A percentile compares a stretch with the other conserved stretches of the same genome.
Conservation (phyloP, 2,888 invertebrate genomes). For the Phymatocera aterrima region DNA sequence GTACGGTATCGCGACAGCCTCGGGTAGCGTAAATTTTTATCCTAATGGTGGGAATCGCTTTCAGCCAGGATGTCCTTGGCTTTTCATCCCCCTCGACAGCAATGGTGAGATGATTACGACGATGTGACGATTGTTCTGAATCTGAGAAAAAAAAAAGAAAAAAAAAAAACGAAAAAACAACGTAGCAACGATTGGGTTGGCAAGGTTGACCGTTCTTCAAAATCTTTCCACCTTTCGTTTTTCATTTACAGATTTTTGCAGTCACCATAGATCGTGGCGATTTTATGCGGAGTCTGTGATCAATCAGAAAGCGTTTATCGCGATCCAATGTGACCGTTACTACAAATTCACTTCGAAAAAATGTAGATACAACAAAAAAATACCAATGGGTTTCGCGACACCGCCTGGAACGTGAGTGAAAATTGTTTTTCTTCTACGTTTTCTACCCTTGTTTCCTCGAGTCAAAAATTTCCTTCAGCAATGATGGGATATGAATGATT, state of each 20-base stretch:
- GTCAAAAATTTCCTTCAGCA: too few species aligned
- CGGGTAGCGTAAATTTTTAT: constrained; percentile 75
- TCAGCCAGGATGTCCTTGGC: constrained; percentile 2
- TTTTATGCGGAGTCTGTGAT: constrained; percentile 75
- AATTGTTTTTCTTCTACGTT: too few species aligned
- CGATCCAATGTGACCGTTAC: constrained; percentile 56
- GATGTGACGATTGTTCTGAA: background rate
- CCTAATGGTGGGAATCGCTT: constrained; percentile 72
- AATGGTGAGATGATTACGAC: background rate
- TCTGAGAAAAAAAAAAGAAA: background rate
- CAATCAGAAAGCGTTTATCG: constrained; percentile 69
- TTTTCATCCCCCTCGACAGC: background rate
- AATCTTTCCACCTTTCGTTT: too few species aligned
- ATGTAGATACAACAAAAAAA: constrained; percentile 47
- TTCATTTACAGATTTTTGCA: constrained; percentile 74
- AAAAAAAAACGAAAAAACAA: constrained; percentile 1
- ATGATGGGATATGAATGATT: too few species aligned
- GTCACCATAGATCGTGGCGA: constrained; percentile 76
- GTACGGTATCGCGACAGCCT: constrained; percentile 68
- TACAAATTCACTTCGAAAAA: constrained; percentile 20
- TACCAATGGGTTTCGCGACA: constrained; percentile 53
- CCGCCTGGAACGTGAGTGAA: background rate
- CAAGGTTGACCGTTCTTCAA: background rate
- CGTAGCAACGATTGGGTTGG: too few species aligned
- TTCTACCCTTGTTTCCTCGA: constrained; percentile 13